phyloP scores from a whole-genome alignment of 2,113 vertebrate species.

The Alligator mississippiensis region DNA sequence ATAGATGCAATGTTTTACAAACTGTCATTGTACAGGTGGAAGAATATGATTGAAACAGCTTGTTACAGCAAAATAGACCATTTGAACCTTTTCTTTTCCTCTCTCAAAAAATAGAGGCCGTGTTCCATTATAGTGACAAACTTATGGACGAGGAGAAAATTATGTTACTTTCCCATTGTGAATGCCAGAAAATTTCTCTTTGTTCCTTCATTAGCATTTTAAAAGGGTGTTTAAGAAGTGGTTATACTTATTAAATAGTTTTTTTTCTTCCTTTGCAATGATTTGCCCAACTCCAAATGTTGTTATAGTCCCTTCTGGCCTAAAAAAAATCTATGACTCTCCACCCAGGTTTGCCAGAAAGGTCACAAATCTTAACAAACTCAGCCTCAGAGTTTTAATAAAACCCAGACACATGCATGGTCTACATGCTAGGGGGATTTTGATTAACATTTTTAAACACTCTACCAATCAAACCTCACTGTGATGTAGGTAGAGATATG shows the following conservation, averaged over 20 bases:
- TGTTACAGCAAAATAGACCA: background rate
- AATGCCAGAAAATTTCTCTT: background rate
- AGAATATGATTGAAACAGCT: background rate
- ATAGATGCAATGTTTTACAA: background rate
- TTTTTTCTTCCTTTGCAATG: background rate
- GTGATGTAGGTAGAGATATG: background rate
- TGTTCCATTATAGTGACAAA: background rate
- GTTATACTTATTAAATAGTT: background rate
- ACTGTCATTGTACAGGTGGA: slow-evolving; percentile 23
- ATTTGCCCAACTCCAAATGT: background rate
- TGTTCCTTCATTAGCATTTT: background rate
- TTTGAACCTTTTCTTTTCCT: background rate
- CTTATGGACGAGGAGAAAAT: background rate
- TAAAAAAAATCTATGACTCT: background rate
- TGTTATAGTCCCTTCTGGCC: background rate
- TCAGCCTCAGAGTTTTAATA: background rate
- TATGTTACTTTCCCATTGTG: background rate
- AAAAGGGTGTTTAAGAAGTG: background rate
- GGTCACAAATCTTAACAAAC: background rate
- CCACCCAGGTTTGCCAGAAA: background rate
- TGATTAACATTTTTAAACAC: background rate
- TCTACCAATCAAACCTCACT: background rate
- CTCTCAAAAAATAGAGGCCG: background rate
- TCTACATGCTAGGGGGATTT: background rate
- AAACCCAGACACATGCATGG: background rate